phyloP scores from a whole-genome alignment of 2,797 vertebrate species.

The Pseudochromis fuscus region DNA sequence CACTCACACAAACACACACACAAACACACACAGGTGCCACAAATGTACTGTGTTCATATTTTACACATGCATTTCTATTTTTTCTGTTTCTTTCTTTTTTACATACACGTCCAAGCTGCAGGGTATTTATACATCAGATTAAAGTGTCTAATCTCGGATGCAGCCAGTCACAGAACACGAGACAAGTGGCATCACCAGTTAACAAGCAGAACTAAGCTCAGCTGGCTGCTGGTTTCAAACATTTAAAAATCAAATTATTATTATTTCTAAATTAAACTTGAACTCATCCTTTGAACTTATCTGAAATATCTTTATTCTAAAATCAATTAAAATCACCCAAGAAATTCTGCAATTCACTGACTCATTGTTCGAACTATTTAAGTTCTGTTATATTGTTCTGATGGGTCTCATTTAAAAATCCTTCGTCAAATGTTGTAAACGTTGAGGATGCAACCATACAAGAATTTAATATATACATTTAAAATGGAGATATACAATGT shows the following conservation, averaged over 20 bases:
- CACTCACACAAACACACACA: conserved; percentile 8
- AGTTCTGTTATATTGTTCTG: too few relatives aligned
- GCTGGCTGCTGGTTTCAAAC: background rate
- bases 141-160: conserved; percentile 67
- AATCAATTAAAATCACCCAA: too few relatives aligned
- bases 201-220: conserved; percentile 30
- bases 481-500: too few relatives aligned
- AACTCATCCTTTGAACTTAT: too few relatives aligned
- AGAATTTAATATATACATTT: too few relatives aligned
- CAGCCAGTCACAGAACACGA: conserved; percentile 39
- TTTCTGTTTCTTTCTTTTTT: conserved; percentile 6
- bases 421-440: too few relatives aligned
- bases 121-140: conserved; percentile 69
- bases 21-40: background rate
- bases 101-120: conserved; percentile 22
- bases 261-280: too few relatives aligned
- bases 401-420: too few relatives aligned
- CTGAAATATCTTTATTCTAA: too few relatives aligned
- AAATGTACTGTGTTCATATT: background rate
- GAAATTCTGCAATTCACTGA: too few relatives aligned
- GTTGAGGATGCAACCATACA: too few relatives aligned
- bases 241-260: background rate
- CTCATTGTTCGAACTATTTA: too few relatives aligned
- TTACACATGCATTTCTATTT: background rate
- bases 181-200: conserved; percentile 37